Evolutionary conservation across 2,888 invertebrate genomes (phyloP).

Genomic region (Cartodere bifasciata): DNA sequence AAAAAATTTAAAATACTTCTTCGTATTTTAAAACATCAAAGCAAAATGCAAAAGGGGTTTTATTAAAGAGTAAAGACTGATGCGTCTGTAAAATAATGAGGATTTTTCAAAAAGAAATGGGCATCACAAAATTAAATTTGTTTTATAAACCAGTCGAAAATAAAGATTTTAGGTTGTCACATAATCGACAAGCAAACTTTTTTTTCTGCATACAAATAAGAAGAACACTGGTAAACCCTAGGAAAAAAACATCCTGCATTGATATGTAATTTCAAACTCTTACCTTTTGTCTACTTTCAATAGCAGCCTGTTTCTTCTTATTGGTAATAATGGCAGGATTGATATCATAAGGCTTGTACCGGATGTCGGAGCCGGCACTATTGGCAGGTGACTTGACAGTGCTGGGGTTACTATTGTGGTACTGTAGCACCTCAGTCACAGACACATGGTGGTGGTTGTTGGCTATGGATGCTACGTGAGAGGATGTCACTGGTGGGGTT

Average conservation of each 20-base stretch:
- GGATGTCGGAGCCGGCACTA: conserved; percentile 41
- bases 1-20: too few relatives aligned
- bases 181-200: too few relatives aligned
- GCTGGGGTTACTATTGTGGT: conserved; percentile 30
- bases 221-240: background rate
- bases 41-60: too few relatives aligned
- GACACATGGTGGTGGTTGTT: conserved; percentile 33
- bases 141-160: too few relatives aligned
- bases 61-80: too few relatives aligned
- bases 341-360: conserved; percentile 47
- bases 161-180: too few relatives aligned
- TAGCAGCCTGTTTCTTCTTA: conserved; percentile 36
- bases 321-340: conserved; percentile 35
- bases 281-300: conserved; percentile 23
- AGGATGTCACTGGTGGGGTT: too few relatives aligned
- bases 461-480: conserved; percentile 15
- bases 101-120: too few relatives aligned
- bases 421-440: conserved; percentile 32
- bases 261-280: conserved; percentile 10
- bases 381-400: conserved; percentile 43
- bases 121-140: too few relatives aligned
- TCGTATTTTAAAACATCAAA: too few relatives aligned
- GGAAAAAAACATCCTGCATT: background rate
- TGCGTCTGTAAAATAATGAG: too few relatives aligned
- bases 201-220: too few relatives aligned